Base-by-base conservation (phyloP, 2,888 invertebrate genomes). In the Cactoblastis cactorum region DNA sequence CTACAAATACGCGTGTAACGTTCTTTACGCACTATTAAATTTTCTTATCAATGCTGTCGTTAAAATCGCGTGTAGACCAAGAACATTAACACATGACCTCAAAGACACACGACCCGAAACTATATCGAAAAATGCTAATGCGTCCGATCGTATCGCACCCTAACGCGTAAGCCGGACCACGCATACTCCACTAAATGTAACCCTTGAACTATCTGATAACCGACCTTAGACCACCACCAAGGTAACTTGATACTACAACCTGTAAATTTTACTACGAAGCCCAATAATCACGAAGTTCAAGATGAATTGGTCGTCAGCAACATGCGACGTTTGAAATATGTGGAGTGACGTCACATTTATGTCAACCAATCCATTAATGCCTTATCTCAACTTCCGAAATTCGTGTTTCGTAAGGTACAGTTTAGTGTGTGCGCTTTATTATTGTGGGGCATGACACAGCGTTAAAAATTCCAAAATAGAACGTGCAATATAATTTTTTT, bases 331-430 rank as follows among this genome's bases (percentile, higher is more conserved):
- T 75, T 83, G 83, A 87, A 87, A 87, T 85, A 86, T 86, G 83
- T 86, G 84, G 70, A 73, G 79, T 87, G 88, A 87, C 88, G 88
- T 86, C 86, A 88, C 86, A 77, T 85, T 87, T 85, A 84, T 87
- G 87, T 87, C 85, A 86, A 80, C 83, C 83, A 87, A 87, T 89
- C 87, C 86, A 86, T 88, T 88, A 86, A 82, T 82, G 77, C 68
- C 83, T 87, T 89, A 89, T 88, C 88, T 84, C 58, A 70, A 80
- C 83, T 84, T 83, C 85, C 84, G 82, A 84, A 59, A 83, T 80
- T 84, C 82, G 83, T 85, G 81, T 79, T 75, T 67, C 66, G 70
- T 67, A 65, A 62, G 69, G 62, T 58, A 57, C 51, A 53, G 59
- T 65, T 69, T 70, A 71, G 75, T 74, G 74, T 79, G 74, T 76